phyloP scores from a whole-genome alignment of 2,113 vertebrate genomes.

The Cygnus atratus region DNA sequence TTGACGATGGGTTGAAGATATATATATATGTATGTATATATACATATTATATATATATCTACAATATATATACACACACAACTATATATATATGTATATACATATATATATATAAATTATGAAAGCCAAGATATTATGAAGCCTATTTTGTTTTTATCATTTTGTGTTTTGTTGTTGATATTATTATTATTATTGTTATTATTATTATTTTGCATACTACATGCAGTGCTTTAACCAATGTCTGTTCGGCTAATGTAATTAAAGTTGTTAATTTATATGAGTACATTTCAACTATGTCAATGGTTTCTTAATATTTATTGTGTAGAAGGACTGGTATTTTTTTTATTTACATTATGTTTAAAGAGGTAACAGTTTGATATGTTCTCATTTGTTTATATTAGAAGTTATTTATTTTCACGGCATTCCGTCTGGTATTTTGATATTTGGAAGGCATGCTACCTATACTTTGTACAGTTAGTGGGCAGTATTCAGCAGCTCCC shows the following conservation, averaged over 20 bases:
- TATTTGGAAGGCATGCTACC: constrained; percentile 86
- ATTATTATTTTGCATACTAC: constrained; percentile 79
- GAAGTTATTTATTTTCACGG: constrained; percentile 88
- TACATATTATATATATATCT: constrained; percentile 77
- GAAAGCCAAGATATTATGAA: constrained; percentile 82
- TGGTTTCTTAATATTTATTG: constrained; percentile 90
- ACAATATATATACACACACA: constrained; percentile 74
- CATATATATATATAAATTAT: constrained; percentile 80
- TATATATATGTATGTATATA: constrained; percentile 75
- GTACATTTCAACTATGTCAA: constrained; percentile 89
- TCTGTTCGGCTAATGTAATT: constrained; percentile 87
- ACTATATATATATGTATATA: constrained; percentile 74
- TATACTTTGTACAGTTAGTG: constrained; percentile 86
- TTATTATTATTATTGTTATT: constrained; percentile 72
- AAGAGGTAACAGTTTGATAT: constrained; percentile 87
- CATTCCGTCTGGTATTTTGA: constrained; percentile 85
- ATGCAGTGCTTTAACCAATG: constrained; percentile 86
- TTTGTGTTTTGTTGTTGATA: constrained; percentile 79
- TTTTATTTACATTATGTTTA: constrained; percentile 88
- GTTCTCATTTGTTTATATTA: constrained; percentile 88
- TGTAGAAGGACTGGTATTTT: constrained; percentile 88
- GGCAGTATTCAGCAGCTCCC: constrained; percentile 84
- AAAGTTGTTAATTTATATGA: constrained; percentile 90
- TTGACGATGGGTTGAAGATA: constrained; percentile 75
- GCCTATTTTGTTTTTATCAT: constrained; percentile 79